Base-by-base conservation (phyloP, 2,888 invertebrate species). In the Acrobasis repandana region DNA sequence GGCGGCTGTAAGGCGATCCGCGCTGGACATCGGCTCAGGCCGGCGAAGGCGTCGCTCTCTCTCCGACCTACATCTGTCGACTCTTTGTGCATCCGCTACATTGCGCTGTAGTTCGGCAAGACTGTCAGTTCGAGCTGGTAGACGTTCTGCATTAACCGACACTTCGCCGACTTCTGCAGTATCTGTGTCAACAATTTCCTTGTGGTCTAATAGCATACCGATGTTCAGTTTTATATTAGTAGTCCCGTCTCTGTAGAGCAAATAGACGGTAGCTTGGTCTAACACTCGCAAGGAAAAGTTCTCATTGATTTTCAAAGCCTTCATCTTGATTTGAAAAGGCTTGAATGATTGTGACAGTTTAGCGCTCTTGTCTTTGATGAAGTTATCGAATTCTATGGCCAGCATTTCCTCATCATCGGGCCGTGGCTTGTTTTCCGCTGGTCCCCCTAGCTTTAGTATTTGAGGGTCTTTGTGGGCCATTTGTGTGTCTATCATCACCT, bases 171-270 rank as follows among this genome's bases (percentile, higher is more conserved):
- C 70, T 65, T 86, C 84, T n/a, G 83, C 79, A 28, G 79, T 83
- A 61, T 84, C 83, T 0, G 83, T 93, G 79, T 85, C 93, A 67
- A 80, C 90, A 73, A 81, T 93, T 82, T 82, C 94, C 82, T 84
- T 90, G 77, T 85, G 93, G 80, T 86, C 93, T 79, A 88, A 82
- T 74, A 78, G 82, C 93, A 87, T 94, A 72, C 86, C 93, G 73
- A 79, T 79, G 64, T 92, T 91, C 33, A 90, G 64, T 72, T 90
- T 90, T 38, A 91, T 65, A 67, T 85, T 88, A 8, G 83, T 83
- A 14, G 81, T 72, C 2, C 90, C 89, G 63, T 91, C 90, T 67
- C 88, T 79, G 67, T 77, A 92, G 51, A 85, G 80, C 4, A 92
- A 72, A 69, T 90, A 88, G 33, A 91, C 73, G 9, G 81, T 83